Percentiles rank a stretch among this genome's conserved stretches.
Evolutionary conservation across 2,888 invertebrate genomes (phyloP).

Genomic region (Oxytorus armatus): DNA sequence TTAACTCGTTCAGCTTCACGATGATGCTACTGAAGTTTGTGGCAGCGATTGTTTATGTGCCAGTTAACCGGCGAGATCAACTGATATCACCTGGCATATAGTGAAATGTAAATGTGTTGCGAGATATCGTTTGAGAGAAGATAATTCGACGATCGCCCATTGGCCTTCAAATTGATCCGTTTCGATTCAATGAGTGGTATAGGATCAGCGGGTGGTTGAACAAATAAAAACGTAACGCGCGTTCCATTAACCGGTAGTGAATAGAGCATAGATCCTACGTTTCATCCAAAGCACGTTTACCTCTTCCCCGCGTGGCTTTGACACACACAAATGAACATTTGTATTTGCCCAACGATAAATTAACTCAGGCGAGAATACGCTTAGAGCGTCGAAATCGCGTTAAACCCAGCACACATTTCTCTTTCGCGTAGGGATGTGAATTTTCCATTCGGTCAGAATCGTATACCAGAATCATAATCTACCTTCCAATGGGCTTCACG

Average conservation of each 20-base stretch:
- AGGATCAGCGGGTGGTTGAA: not conserved
- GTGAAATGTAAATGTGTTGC: not conserved
- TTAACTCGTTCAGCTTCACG: constrained; percentile 22
- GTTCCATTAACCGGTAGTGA: not conserved
- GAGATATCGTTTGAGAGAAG: not conserved
- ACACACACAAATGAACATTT: not conserved
- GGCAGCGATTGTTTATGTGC: too few relatives aligned
- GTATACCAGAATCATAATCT: too few relatives aligned
- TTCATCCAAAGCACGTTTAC: not conserved
- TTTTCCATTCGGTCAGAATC: too few relatives aligned
- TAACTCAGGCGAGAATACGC: not conserved
- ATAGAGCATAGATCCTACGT: not conserved
- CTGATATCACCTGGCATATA: not conserved
- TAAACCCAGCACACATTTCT: not conserved
- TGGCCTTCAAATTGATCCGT: not conserved
- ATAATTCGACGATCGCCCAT: not conserved
- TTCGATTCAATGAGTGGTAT: not conserved
- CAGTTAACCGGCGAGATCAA: not conserved
- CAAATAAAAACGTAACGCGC: not conserved
- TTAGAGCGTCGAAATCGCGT: not conserved
- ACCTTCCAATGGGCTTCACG: too few relatives aligned
- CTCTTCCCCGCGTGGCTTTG: too few relatives aligned
- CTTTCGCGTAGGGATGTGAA: too few relatives aligned
- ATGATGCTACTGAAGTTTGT: not conserved
- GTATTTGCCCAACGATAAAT: not conserved